Evolutionary conservation across 1,140 invertebrate genomes (phyloP), one percentile per base, ranked within the genome.

Genomic region (Procambarus virginalis): DNA sequence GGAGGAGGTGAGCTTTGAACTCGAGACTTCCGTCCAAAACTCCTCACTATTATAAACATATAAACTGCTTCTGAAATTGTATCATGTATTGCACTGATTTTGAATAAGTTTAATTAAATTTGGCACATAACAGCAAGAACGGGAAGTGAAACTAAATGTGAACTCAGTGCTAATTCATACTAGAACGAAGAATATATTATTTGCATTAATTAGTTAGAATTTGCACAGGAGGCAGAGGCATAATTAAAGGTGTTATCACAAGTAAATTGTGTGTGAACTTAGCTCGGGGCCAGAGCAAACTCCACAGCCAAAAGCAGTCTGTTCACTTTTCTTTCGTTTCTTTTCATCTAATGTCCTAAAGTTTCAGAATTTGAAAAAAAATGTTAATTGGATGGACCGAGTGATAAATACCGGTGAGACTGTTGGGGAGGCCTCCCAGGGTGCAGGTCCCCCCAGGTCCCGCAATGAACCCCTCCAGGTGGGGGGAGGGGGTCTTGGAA

Each of bases 301-400:
- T 17, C 60, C 2, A 9, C 5, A 22, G 68, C 20, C n/a, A 34
- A 34, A 6, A 73, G 5, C 68, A 73, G 20, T n/a, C 68, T 73
- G n/a, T 34, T 73, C n/a, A 34, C 68, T 73, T 34, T 34, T 73
- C 5, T 34, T n/a, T 9, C 22, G 51, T n/a, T 73, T 34, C 22
- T 73, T 73, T 73, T 34, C n/a, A 22, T 34, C 64, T 68, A 68
- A 68, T 68, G 64, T 68, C 64, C 64, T 68, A n/a, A 68, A 68
- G 22, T 73, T 73, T 73, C n/a, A 22, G 68, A 73, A 73, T 73
- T 73, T 20, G 68, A 22, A 73, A 73, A 73, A 73, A 73, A 73
- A 73, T 73, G n/a, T 34, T 73, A 73, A 73, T 73, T 73, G 68
- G 68, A 73, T 73, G 68, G 22, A 73, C n/a, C 68, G 5, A 34